Percentiles rank a stretch among this genome's conserved stretches.
Evolutionary conservation across 2,797 vertebrate species (phyloP).

Genomic region (Pseudochirops corinnae): DNA sequence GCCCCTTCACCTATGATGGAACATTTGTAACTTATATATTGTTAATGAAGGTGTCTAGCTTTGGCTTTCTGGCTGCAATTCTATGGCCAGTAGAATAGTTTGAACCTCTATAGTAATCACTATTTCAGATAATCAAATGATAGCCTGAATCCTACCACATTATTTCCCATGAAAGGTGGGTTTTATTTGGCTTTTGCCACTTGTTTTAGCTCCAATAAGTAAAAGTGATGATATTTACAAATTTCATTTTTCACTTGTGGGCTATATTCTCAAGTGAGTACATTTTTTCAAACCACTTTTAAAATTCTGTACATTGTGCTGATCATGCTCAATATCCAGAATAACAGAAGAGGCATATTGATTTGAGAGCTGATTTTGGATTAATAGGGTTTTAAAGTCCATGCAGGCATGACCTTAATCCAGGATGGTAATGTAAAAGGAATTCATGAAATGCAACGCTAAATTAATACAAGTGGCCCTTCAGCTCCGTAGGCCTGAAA

Average conservation of each 20-base stretch:
- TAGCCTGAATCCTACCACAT: constrained; percentile 31
- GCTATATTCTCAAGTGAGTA: constrained; percentile 62
- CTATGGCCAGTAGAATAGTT: constrained; percentile 1
- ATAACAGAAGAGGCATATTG: constrained; percentile 69
- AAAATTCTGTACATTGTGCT: constrained; percentile 62
- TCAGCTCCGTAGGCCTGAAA: constrained; percentile 56
- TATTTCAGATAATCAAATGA: constrained; percentile 11
- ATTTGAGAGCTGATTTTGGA: constrained; percentile 75
- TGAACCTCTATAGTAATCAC: not conserved
- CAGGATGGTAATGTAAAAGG: constrained; percentile 63
- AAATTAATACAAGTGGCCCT: constrained; percentile 74
- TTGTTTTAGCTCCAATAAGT: not conserved
- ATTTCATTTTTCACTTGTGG: constrained; percentile 63
- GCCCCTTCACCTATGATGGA: not conserved
- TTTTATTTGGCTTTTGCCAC: constrained; percentile 4
- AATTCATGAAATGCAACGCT: constrained; percentile 65
- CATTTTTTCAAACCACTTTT: constrained; percentile 66
- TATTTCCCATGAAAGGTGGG: constrained; percentile 22
- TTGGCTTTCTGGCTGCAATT: not conserved
- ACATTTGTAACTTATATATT: not conserved
- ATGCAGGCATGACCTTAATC: constrained; percentile 73
- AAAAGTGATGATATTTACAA: constrained; percentile 52
- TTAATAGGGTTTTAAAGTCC: constrained; percentile 72
- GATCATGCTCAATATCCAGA: constrained; percentile 69
- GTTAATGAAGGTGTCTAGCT: not conserved